Base-by-base conservation (phyloP, 2,888 invertebrate genomes). In the Clepsis dumicolana region DNA sequence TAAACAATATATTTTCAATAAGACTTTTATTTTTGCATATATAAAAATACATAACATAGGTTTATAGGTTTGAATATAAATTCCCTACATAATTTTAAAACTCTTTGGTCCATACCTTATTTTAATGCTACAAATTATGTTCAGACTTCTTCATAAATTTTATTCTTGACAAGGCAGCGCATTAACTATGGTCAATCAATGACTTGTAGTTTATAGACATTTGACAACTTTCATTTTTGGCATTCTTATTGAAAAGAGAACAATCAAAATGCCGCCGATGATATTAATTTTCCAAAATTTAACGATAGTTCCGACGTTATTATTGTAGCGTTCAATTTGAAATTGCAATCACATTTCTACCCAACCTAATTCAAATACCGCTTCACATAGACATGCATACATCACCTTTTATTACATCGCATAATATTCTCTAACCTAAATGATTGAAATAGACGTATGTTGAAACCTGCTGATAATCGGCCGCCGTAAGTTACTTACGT, bases 261-360 rank as follows among this genome's bases (percentile, higher is more conserved):
- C 10, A 8, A 8, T 18, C 44, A 10, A 48, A 48, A 48, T 21
- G 48, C 48, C 48, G 48, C 48, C 48, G 48, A 48, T 48, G 48
- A 48, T 48, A 4, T 12, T 48, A 48, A 48, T 48, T 21, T 48
- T 48, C 4, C 48, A 48, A 48, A 48, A 48, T 21, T 7, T 48
- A 21, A 48, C 48, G 21, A 10, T 48, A 21, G 21, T 48, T 12
- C 48, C 48, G 3, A 48, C 48, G 3, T 48, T 48, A 12, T 21
- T 48, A 21, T 5, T 48, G 21, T 48, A 21, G 21, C 21, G 12
- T 48, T 21, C 48, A 10, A 12, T 48, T 10, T 48, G 12, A 48
- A 12, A 21, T 16, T n/a, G 41, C 48, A 48, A 48, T 48, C 21
- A 21, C 48, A 48, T 21, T 48, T 48, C 21, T 0, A n/a, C 10